Evolutionary conservation across 2,888 invertebrate species (phyloP).

Genomic region (Apamea epomidion): DNA sequence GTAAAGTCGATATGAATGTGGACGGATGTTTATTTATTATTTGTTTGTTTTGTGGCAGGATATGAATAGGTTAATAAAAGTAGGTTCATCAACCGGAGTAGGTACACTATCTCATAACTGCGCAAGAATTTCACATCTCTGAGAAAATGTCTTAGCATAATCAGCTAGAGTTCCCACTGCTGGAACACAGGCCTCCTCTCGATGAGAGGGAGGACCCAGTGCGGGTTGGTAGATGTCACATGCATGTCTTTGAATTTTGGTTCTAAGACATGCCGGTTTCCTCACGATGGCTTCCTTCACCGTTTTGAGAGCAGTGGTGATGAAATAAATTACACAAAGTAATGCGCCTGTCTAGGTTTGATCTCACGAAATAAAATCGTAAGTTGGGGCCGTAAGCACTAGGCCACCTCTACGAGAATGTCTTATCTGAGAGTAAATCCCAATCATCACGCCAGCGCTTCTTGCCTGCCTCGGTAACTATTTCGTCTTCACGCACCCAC

Average conservation of each 20-base stretch:
- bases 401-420: not conserved
- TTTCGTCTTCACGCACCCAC: not conserved
- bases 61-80: not conserved
- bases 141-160: not conserved
- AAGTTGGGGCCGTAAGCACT: too few relatives aligned
- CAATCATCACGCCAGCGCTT: not conserved
- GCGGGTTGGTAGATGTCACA: too few relatives aligned
- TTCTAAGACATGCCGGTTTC: not conserved
- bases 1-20: conserved; percentile 72
- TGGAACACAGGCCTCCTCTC: not conserved
- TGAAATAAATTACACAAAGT: too few relatives aligned
- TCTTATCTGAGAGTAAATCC: not conserved
- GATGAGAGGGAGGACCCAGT: too few relatives aligned
- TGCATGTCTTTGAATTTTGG: not conserved
- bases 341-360: too few relatives aligned
- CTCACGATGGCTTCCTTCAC: too few relatives aligned
- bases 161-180: too few relatives aligned
- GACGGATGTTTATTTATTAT: conserved; percentile 42
- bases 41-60: conserved; percentile 32
- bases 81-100: not conserved
- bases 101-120: too few relatives aligned
- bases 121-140: not conserved
- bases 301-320: too few relatives aligned
- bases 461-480: not conserved
- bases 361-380: too few relatives aligned